phyloP scores from a whole-genome alignment of 2,113 vertebrate genomes.

The Macaca fascicularis region T2T-MFA8v1.1 NC_088380.1:156638501-156639000 shows the following conservation, averaged over 20 bases:
- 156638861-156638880: not conserved
- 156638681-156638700: not conserved
- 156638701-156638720: not conserved
- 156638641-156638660: not conserved
- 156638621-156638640: not conserved
- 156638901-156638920: not conserved
- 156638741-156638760: not conserved
- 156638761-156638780: not conserved
- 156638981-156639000: not conserved
- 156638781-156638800: not conserved
- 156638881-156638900: fast-evolving
- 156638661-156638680: not conserved
- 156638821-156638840: no score
- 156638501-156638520: not conserved
- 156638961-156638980: not conserved
- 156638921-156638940: not conserved
- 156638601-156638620: not conserved
- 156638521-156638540: not conserved
- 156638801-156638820: fast-evolving
- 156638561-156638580: not conserved
- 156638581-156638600: not conserved
- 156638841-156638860: not conserved
- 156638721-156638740: not conserved
- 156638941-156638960: not conserved
- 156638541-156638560: not conserved